phyloP scores from a whole-genome alignment of 2,888 invertebrate genomes.

The Chironomus tentans region DNA sequence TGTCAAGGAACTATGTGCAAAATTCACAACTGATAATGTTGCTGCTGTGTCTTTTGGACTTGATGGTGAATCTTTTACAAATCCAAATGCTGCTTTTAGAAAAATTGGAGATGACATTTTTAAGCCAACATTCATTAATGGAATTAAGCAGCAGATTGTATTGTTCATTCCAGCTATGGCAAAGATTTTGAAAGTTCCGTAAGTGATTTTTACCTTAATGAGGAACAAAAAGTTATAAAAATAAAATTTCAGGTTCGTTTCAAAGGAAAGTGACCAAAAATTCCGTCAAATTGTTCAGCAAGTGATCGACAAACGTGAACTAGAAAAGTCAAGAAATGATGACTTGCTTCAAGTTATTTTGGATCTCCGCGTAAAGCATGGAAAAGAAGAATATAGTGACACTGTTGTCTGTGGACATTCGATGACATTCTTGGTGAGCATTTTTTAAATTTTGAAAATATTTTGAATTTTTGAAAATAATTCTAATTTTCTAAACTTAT shows the following conservation, averaged over 20 bases:
- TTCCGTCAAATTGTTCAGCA: background rate
- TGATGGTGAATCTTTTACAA: conserved; percentile 28
- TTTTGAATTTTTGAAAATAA: no score
- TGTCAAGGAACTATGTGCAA: conserved; percentile 29
- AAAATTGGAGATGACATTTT: conserved; percentile 27
- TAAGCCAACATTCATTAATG: conserved; percentile 11
- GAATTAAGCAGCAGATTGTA: conserved; percentile 11
- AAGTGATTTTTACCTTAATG: background rate
- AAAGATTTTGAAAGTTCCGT: conserved; percentile 13
- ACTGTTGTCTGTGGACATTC: conserved; percentile 10
- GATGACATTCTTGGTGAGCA: conserved; percentile 15
- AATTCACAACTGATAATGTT: conserved; percentile 28
- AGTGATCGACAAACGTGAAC: background rate
- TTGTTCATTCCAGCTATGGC: conserved; percentile 9
- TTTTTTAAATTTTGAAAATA: no score
- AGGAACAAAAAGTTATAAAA: no score
- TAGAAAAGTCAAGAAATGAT: background rate
- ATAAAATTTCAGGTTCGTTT: conserved; percentile 3
- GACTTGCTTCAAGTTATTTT: conserved; percentile 3
- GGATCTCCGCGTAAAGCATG: conserved; percentile 5
- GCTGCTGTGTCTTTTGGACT: conserved; percentile 27
- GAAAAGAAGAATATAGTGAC: background rate
- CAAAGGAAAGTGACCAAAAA: background rate
- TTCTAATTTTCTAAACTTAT: no score
- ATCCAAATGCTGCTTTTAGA: conserved; percentile 27